Conservation (phyloP, 37 sponge, comb jelly and placozoan species). For the Eunapius fragilis region DNA sequence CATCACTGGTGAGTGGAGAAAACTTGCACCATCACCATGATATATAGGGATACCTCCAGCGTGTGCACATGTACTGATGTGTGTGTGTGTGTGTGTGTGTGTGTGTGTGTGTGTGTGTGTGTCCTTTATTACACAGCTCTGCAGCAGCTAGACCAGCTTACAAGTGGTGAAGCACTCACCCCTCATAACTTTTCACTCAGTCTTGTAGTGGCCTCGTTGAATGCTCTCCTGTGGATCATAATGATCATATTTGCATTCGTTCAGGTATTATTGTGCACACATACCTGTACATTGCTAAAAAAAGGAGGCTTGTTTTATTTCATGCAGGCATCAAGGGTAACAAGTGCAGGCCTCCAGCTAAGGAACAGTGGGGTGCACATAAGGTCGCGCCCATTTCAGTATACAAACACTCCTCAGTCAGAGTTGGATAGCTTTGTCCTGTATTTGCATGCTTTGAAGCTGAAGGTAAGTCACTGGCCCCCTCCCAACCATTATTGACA, state of each 20-base stretch:
- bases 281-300: too few species aligned
- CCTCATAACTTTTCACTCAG: not conserved
- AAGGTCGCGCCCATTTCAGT: slow-evolving; percentile 65
- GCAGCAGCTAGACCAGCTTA: not conserved
- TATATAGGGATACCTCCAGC: not conserved
- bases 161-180: not conserved
- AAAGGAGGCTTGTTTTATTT: not conserved
- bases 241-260: not conserved
- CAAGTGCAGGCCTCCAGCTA: slow-evolving; percentile 42
- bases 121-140: too few species aligned
- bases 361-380: slow-evolving; percentile 35
- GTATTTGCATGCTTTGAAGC: slow-evolving; percentile 33
- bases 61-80: not conserved
- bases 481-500: too few species aligned
- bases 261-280: not conserved
- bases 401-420: slow-evolving; percentile 47
- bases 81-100: not conserved
- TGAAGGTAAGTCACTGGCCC: slow-evolving; percentile 19
- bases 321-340: slow-evolving; percentile 65
- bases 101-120: too few species aligned
- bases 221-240: not conserved
- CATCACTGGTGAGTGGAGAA: slow-evolving; percentile 17
- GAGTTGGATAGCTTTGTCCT: slow-evolving; percentile 66
- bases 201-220: not conserved
- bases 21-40: not conserved